Evolutionary conservation across 2,888 invertebrate species (phyloP), one percentile per base, ranked within the genome.

Genomic region (Epistrophe eligans): DNA sequence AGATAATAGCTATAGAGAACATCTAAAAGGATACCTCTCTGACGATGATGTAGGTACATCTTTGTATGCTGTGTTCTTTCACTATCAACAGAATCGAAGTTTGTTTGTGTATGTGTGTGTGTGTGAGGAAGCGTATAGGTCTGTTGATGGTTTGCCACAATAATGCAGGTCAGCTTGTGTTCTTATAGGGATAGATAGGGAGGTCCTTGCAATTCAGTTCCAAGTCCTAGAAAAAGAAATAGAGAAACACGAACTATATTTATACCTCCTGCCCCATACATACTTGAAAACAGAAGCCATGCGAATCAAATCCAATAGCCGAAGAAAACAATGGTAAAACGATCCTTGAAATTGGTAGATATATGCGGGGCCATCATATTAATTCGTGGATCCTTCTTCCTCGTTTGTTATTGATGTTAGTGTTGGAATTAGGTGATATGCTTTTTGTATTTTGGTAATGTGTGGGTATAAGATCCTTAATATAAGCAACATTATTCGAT

Each of bases 321-420:
- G 43, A 55, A 50, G 81, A 73, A 81, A 85, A 85, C 84, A 85
- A 85, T 81, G 73, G 72, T 72, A 73, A 73, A 81, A 77, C 77
- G 82, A 82, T 85, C 67, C 62, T 77, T 57, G 70, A 60, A 84
- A 66, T 77, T 71, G 58, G 72, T 77, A 55, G 76, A 82, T 82
- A 82, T 82, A 79, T 64, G 73, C 40, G 64, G 77, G 72, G 24
- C 77, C 74, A 82, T 85, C 85, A 82, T 82, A 79, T 64, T 82
- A 85, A 74, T 82, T 64, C 43, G 67, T 52, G 66, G 60, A 62
- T 81, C 67, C 67, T 67, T 67, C 35, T 67, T 67, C 43, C n/a
- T 32, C 62, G 79, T 70, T 76, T 71, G 74, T 76, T 79, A 58
- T 50, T 64, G 58, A 71, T 67, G 4, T 66, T 66, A 11, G 8